Conservation (phyloP, 2,113 vertebrate species). For the Periophthalmus modestus region DNA sequence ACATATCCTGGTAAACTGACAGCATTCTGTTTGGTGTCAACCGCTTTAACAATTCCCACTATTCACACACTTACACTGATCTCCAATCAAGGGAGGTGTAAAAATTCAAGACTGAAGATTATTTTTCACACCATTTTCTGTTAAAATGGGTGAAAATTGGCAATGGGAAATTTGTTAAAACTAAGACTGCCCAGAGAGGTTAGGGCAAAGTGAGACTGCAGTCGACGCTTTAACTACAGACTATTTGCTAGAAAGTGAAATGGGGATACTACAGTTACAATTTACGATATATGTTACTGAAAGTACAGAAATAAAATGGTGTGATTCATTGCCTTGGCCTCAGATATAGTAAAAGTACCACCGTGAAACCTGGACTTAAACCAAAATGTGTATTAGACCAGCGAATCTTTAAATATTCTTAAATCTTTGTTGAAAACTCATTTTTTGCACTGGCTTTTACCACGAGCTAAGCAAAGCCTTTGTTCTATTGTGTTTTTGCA, state of each 20-base stretch:
- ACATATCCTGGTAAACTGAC: neutral
- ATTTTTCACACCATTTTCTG: conserved; percentile 24
- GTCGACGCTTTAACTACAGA: neutral
- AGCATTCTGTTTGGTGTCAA: conserved; percentile 24
- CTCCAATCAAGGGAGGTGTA: conserved; percentile 28
- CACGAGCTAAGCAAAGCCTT: no score
- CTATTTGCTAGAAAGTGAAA: neutral
- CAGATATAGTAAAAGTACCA: no score
- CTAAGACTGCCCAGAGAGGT: conserved; percentile 7
- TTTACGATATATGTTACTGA: neutral
- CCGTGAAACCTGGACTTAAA: no score
- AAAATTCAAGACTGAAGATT: conserved; percentile 26
- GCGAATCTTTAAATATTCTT: no score
- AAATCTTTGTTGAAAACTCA: no score
- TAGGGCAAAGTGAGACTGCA: neutral
- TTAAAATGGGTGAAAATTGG: conserved; percentile 35
- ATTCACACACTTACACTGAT: conserved; percentile 30
- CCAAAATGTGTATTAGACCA: no score
- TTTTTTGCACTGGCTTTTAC: no score
- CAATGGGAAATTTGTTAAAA: conserved; percentile 4
- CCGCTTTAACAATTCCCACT: conserved; percentile 23
- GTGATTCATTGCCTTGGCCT: no score
- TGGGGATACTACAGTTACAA: neutral
- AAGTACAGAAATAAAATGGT: no score
- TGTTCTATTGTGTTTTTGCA: no score